Percentiles rank a stretch among this genome's conserved stretches.
phyloP scores from a whole-genome alignment of 30 jellyfish, hydroid and myxozoan species.

The Aurelia sp. region DNA sequence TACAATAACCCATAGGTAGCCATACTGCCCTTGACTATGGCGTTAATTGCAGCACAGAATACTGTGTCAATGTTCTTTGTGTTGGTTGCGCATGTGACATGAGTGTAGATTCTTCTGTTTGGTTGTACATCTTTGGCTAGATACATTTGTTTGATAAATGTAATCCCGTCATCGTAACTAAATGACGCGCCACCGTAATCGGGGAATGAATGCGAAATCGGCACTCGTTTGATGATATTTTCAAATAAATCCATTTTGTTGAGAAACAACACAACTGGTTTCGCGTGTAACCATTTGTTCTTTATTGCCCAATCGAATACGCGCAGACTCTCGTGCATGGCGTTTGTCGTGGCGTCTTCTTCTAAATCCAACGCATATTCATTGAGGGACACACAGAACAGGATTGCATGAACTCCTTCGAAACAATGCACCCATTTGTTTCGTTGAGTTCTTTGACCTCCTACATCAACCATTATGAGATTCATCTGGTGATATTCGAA shows the following conservation, averaged over 20 bases:
- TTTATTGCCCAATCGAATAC: slow-evolving; percentile 21
- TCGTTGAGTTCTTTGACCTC: slow-evolving; percentile 39
- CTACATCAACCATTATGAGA: slow-evolving; percentile 23
- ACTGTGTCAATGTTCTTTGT: slow-evolving; percentile 34
- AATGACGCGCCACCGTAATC: slow-evolving; percentile 24
- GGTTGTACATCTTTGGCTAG: background rate
- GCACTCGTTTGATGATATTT: slow-evolving; percentile 13
- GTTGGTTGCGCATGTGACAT: slow-evolving; percentile 65
- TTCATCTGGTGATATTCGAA: background rate
- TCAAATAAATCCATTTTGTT: slow-evolving; percentile 53
- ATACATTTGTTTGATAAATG: slow-evolving; percentile 5
- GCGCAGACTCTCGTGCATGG: slow-evolving; percentile 32
- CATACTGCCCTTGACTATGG: slow-evolving; percentile 1
- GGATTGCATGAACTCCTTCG: slow-evolving; percentile 10
- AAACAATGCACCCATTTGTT: slow-evolving; percentile 39
- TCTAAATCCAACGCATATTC: slow-evolving; percentile 19
- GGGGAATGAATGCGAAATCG: slow-evolving; percentile 17
- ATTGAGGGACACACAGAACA: slow-evolving; percentile 26
- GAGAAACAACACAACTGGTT: slow-evolving; percentile 41
- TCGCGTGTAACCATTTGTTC: slow-evolving; percentile 32
- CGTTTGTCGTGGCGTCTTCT: slow-evolving; percentile 38
- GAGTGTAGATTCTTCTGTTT: slow-evolving; percentile 19
- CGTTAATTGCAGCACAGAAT: slow-evolving; percentile 28
- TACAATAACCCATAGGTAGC: background rate
- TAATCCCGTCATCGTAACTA: slow-evolving; percentile 6